Percentiles rank a stretch among this genome's conserved stretches.
These are phyloP conservation scores for Temnopleurus reevesii DNA, from an alignment of 53 echinoderm and acorn worm species.

Conservation along the genomic window DNA sequence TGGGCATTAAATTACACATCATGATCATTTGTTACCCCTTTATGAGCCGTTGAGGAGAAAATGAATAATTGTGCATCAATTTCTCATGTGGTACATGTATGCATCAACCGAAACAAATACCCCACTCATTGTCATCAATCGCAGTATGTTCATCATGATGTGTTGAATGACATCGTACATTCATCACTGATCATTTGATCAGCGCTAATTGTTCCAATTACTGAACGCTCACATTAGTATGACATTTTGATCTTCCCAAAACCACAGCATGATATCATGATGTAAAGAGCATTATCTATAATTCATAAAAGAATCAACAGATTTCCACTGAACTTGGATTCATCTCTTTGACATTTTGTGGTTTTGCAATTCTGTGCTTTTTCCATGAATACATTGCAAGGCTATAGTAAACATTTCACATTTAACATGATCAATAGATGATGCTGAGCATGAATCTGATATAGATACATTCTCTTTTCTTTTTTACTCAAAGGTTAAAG, in stretches of 20 bases:
- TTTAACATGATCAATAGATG: not conserved
- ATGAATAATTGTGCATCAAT: too few relatives aligned
- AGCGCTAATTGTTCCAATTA: not conserved
- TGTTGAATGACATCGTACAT: not conserved
- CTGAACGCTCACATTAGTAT: not conserved
- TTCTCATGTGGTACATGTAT: too few relatives aligned
- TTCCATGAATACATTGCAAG: not conserved
- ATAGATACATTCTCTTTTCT: too few relatives aligned
- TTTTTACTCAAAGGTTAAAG: too few relatives aligned
- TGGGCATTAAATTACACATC: too few relatives aligned
- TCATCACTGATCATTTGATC: not conserved
- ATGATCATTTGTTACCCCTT: too few relatives aligned
- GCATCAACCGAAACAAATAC: too few relatives aligned
- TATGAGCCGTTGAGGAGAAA: too few relatives aligned
- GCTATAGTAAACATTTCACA: not conserved
- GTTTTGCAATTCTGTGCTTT: not conserved
- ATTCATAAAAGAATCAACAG: not conserved
- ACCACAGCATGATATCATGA: not conserved
- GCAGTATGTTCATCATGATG: too few relatives aligned
- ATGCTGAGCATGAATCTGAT: too few relatives aligned
- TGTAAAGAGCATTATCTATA: not conserved
- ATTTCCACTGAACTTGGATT: not conserved
- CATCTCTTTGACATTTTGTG: conserved; percentile 17
- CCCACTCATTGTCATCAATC: too few relatives aligned
- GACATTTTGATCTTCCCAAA: not conserved